Percentiles rank a stretch among this genome's conserved stretches.
Evolutionary conservation across 2,113 vertebrate genomes (phyloP).

Genomic region (Bombycilla garrulus): DNA sequence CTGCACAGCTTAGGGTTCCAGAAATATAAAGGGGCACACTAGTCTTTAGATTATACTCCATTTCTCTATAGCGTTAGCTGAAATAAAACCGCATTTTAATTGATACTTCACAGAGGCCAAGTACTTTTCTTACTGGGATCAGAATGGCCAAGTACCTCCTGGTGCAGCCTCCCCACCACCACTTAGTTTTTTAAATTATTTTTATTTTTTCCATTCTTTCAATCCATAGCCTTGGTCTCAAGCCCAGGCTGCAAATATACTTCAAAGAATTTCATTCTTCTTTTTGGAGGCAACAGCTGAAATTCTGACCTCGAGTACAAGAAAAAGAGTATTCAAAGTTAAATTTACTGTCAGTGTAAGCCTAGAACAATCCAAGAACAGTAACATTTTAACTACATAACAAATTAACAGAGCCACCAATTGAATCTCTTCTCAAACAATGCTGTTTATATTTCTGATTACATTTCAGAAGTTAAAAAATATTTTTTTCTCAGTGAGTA

Average conservation of each 20-base stretch:
- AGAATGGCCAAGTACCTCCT: not conserved
- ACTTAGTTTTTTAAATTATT: not conserved
- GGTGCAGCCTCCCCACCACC: not conserved
- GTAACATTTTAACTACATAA: not conserved
- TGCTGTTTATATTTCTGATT: not conserved
- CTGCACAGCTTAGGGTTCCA: not conserved
- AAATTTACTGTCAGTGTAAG: not conserved
- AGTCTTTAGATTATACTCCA: not conserved
- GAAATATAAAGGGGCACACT: not conserved
- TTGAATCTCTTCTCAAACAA: not conserved
- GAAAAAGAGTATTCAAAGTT: not conserved
- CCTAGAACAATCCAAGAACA: not conserved
- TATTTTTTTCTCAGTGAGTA: not conserved
- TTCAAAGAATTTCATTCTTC: not conserved
- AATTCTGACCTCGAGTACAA: not conserved
- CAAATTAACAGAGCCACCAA: not conserved
- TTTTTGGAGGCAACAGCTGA: not conserved
- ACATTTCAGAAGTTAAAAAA: not conserved
- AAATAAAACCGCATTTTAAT: not conserved
- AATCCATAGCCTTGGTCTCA: not conserved
- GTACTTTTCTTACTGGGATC: not conserved
- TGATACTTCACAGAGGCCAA: not conserved
- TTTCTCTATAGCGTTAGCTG: not conserved
- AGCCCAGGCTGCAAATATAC: not conserved
- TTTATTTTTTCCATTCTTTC: not conserved